Evolutionary conservation across 2,888 invertebrate species (phyloP).

Genomic region (Allygus modestus): DNA sequence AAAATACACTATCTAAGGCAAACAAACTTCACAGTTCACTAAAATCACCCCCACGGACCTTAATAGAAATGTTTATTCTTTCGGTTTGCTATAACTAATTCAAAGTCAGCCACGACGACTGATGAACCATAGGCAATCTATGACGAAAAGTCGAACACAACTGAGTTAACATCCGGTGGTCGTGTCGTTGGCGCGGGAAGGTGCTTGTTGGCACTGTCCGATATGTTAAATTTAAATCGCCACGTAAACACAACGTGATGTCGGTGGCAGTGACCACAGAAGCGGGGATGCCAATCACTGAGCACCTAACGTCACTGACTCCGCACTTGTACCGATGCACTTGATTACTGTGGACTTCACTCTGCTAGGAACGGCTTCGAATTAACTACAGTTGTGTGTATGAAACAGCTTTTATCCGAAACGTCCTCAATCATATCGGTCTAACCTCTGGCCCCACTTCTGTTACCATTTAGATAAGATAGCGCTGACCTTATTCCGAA

Average conservation of each 20-base stretch:
- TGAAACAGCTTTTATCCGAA: slow-evolving; percentile 24
- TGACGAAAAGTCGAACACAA: not conserved
- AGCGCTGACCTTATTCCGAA: slow-evolving; percentile 12
- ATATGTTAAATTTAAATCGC: slow-evolving; percentile 30
- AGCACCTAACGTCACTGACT: not conserved
- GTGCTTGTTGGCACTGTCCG: not conserved
- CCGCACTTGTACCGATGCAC: slow-evolving; percentile 40
- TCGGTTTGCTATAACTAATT: too few relatives aligned
- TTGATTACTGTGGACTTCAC: not conserved
- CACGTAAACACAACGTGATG: slow-evolving; percentile 17
- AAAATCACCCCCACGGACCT: too few relatives aligned
- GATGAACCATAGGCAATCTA: too few relatives aligned
- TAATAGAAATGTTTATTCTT: too few relatives aligned
- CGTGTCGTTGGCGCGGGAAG: not conserved
- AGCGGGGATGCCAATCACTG: not conserved
- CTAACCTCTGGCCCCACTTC: not conserved
- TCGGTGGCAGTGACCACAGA: slow-evolving; percentile 6
- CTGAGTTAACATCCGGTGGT: slow-evolving; percentile 7
- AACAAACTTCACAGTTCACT: too few relatives aligned
- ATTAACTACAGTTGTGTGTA: slow-evolving; percentile 7
- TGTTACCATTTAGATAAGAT: slow-evolving; percentile 19
- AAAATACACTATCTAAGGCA: too few relatives aligned
- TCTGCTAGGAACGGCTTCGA: not conserved
- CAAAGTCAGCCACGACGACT: too few relatives aligned
- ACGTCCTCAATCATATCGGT: not conserved